Evolutionary conservation across 2,888 invertebrate genomes (phyloP).

Genomic region (Odontothrips loti): DNA sequence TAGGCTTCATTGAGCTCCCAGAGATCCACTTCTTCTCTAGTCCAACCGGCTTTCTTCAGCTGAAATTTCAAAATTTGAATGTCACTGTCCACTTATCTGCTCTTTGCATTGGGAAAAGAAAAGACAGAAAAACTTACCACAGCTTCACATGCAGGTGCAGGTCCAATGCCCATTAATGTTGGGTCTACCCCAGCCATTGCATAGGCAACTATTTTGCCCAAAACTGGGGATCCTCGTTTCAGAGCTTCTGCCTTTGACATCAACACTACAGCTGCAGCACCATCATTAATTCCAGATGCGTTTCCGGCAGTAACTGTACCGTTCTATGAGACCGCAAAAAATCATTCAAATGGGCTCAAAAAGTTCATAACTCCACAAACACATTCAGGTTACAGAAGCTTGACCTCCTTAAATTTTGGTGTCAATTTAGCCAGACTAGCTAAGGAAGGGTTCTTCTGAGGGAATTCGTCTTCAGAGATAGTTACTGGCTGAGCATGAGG

Average conservation of each 20-base stretch:
- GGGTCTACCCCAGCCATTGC: constrained; percentile 75
- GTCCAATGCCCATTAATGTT: constrained; percentile 69
- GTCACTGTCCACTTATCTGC: too few relatives aligned
- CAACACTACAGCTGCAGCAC: constrained; percentile 77
- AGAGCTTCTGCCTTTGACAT: constrained; percentile 57
- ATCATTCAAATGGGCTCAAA: too few relatives aligned
- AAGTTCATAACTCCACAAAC: too few relatives aligned
- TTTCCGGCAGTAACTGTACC: constrained; percentile 59
- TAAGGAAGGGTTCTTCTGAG: constrained; percentile 57
- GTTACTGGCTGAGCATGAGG: constrained; percentile 44
- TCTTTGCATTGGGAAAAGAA: too few relatives aligned
- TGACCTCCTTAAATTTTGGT: constrained; percentile 60
- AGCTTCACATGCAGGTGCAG: constrained; percentile 55
- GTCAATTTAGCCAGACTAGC: constrained; percentile 59
- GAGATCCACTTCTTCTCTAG: constrained; percentile 65
- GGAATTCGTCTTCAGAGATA: constrained; percentile 64
- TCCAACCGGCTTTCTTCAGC: constrained; percentile 58
- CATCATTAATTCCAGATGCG: constrained; percentile 77
- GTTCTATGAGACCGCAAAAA: not conserved
- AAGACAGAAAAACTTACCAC: constrained; percentile 33
- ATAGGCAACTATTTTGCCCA: constrained; percentile 71
- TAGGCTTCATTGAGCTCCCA: constrained; percentile 84
- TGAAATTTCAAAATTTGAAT: constrained; percentile 42
- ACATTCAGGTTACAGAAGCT: not conserved
- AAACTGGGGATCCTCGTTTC: constrained; percentile 51